Evolutionary conservation across 1,140 invertebrate species (phyloP), one percentile per base, ranked within the genome.

Genomic region (Dendroctonus valens): DNA sequence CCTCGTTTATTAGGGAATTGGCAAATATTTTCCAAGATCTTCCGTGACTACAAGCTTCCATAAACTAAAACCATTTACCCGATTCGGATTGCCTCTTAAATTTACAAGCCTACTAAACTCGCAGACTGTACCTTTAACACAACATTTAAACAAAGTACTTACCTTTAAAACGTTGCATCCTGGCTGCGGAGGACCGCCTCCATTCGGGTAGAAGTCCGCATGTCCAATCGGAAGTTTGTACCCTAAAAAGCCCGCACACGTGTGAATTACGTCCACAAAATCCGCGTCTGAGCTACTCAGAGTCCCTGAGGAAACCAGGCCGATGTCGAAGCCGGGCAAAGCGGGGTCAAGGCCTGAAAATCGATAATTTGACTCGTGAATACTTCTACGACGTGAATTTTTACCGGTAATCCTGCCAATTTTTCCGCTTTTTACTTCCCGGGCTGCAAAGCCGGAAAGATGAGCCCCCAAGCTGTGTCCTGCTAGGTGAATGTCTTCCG

Each of bases 381-480:
- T 41, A 55, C n/a, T 42, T 38, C 3, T 39, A 58, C 14, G 40
- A 55, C 41, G 11, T 37, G 41, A 40, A 8, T 51, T 44, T 26
- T 71, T 71, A 81, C 85, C 86, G 5, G 89, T 89, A 2, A 90
- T 83, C 75, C 88, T 81, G 14, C 80, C 76, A 5, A 89, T 66
- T 69, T 76, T 82, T 41, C 82, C 80, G 55, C 78, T 79, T 57
- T 76, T 81, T 3, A 83, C 77, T 66, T 81, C 81, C 59, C 80
- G 81, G 0, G 91, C 93, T 0, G 91, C 87, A 75, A 92, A 92
- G 11, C 93, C 93, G 70, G 91, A 90, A 8, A 94, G 87, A 55
- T 97, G 93, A 0, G 93, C 91, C 9, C 94, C 94, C 41, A 97
- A 81, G 72, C 92, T 95, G 78, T 95, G 93, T 0, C 93, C 89